These are phyloP conservation scores for Zophobas atratus DNA, from an alignment of 1,140 invertebrate species.

Conservation along the genomic window DNA sequence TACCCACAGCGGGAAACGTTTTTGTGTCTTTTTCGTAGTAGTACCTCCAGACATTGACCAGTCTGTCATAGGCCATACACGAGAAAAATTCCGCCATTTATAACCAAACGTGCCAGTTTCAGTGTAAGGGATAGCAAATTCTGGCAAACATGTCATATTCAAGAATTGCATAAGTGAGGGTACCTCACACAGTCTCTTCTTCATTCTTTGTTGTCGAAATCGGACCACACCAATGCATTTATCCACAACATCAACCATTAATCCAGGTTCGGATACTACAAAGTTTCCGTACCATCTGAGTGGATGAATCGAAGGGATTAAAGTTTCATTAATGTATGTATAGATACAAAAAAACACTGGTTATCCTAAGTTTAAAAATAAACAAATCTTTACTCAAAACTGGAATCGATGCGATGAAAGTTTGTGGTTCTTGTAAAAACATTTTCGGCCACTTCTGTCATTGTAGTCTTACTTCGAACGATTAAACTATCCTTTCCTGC, in stretches of 20 bases:
- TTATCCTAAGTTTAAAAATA: too few relatives aligned
- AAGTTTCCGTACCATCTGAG: constrained; percentile 54
- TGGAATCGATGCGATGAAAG: too few relatives aligned
- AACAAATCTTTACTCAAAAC: too few relatives aligned
- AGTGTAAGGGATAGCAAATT: background rate
- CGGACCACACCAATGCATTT: constrained; percentile 55
- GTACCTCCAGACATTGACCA: constrained; percentile 50
- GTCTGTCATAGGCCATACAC: background rate
- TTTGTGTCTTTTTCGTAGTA: constrained; percentile 19
- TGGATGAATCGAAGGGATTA: constrained; percentile 56
- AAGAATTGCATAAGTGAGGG: background rate
- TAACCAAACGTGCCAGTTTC: background rate
- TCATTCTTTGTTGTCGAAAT: constrained; percentile 54
- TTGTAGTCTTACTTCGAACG: too few relatives aligned
- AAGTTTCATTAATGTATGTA: constrained; percentile 50
- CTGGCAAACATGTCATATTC: background rate
- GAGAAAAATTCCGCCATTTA: background rate
- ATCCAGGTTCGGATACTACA: constrained; percentile 47
- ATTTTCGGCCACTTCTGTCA: too few relatives aligned
- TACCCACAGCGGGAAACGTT: constrained; percentile 49
- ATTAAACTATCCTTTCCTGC: too few relatives aligned
- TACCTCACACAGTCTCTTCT: background rate
- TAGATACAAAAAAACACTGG: constrained; percentile 51
- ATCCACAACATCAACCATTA: constrained; percentile 56
- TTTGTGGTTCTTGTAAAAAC: too few relatives aligned